Evolutionary conservation across 2,113 vertebrate species (phyloP).

Genomic region (Toxostoma redivivum): DNA sequence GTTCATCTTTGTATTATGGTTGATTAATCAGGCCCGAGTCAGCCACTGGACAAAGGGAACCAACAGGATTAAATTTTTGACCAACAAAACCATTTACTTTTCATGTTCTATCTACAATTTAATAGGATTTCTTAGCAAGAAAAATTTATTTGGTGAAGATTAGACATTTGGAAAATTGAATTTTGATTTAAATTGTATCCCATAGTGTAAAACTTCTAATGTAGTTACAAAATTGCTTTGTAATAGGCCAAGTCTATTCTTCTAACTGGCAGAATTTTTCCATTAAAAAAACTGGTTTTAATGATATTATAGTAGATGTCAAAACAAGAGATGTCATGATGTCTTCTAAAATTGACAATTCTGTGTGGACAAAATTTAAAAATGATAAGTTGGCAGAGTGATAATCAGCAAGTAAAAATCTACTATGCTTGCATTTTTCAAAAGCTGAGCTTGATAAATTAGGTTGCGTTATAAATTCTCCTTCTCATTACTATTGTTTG

Average conservation of each 20-base stretch:
- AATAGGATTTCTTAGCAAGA: neutral
- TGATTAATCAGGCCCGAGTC: neutral
- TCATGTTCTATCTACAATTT: neutral
- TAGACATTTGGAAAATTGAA: neutral
- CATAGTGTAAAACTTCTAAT: neutral
- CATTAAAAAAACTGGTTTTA: neutral
- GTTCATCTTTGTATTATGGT: neutral
- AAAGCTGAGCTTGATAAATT: neutral
- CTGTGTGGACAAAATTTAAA: neutral
- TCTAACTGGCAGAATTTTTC: neutral
- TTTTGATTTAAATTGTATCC: neutral
- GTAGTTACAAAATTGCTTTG: neutral
- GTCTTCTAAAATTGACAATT: neutral
- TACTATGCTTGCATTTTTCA: neutral
- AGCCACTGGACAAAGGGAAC: neutral
- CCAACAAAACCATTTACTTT: neutral
- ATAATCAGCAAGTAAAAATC: neutral
- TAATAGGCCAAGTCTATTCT: neutral
- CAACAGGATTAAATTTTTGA: neutral
- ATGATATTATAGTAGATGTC: neutral
- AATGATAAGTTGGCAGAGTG: neutral
- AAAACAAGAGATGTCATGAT: neutral
- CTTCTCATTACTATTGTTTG: neutral
- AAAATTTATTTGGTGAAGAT: neutral
- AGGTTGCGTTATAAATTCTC: neutral